Evolutionary conservation across 2,113 vertebrate species (phyloP), one percentile per base, ranked within the genome.

Genomic region (Tretioscincus oriximinensis): DNA sequence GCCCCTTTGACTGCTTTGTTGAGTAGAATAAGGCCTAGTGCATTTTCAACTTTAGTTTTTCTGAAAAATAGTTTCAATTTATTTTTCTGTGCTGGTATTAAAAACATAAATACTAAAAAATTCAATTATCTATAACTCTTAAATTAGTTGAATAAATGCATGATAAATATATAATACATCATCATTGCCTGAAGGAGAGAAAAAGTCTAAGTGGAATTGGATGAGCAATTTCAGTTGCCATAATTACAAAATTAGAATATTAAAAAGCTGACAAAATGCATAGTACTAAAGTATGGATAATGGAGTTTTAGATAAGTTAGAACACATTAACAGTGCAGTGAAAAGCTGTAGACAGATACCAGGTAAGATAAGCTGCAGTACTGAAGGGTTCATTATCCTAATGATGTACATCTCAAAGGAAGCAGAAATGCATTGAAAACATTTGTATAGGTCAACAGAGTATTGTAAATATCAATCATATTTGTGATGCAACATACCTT

Each of bases 71-170:
- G 81, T 67, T 77, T 70, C 88, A 41, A 82, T 68, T 69, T 78
- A 66, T 71, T 86, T 24, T 85, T 80, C 61, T 68, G 67, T 78
- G 84, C 71, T 26, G 49, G 31, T 80, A 75, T 86, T 86, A 86
- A 82, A 88, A 83, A 35, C 29, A 74, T 71, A 90, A 92, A 92
- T 79, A 91, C 6, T 84, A 73, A 86, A 73, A 73, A 88, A 91
- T 65, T 89, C 74, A 87, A 78, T 88, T 91, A 85, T 84, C 71
- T 84, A 65, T 90, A 89, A 88, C 73, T 88, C 92, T 92, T 89
- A 91, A 83, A 93, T 85, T 87, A 88, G 83, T 75, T 60, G 87
- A 90, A 35, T 66, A 76, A 47, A 49, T 81, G 24, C 41, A 12
- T 28, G 29, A 16, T 0, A 71, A 90, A 66, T 69, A 92, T 86